These are phyloP conservation scores for Rapana venosa DNA, from an alignment of 2,888 invertebrate genomes.

Conservation along the genomic window DNA sequence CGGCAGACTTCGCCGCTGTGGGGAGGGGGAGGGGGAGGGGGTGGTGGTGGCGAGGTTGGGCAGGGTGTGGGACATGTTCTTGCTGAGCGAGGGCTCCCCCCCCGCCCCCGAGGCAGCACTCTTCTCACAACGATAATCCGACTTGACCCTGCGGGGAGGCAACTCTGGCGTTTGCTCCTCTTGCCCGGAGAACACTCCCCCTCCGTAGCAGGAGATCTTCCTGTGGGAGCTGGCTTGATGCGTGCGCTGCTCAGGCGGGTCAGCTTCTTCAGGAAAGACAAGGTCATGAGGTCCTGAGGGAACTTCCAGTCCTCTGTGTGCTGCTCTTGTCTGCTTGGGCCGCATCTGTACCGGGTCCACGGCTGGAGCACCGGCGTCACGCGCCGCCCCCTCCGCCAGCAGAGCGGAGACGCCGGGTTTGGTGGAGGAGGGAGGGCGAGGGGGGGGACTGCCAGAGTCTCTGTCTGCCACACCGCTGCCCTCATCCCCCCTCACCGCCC, in stretches of 20 bases:
- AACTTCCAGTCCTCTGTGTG: background rate
- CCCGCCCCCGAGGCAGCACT: background rate
- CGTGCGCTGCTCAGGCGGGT: background rate
- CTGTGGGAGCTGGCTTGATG: background rate
- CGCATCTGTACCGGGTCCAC: background rate
- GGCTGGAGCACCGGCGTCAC: background rate
- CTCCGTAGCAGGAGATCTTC: background rate
- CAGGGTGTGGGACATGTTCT: background rate
- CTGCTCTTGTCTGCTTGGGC: background rate
- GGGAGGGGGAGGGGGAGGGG: background rate
- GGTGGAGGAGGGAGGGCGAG: background rate
- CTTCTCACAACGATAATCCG: background rate
- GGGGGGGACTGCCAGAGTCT: conserved; percentile 3
- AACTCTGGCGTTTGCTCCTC: background rate
- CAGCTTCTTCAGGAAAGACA: background rate
- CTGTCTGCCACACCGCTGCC: background rate
- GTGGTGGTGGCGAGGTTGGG: background rate
- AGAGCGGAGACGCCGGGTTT: background rate
- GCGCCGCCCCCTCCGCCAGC: background rate
- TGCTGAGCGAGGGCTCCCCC: background rate
- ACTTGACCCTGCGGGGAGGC: background rate
- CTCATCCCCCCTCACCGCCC: background rate
- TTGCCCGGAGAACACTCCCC: background rate
- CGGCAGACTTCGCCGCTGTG: conserved; percentile 21
- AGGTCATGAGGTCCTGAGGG: background rate